Evolutionary conservation across 2,113 vertebrate genomes (phyloP), one percentile per base, ranked within the genome.

Genomic region (Daphoenositta chrysoptera): DNA sequence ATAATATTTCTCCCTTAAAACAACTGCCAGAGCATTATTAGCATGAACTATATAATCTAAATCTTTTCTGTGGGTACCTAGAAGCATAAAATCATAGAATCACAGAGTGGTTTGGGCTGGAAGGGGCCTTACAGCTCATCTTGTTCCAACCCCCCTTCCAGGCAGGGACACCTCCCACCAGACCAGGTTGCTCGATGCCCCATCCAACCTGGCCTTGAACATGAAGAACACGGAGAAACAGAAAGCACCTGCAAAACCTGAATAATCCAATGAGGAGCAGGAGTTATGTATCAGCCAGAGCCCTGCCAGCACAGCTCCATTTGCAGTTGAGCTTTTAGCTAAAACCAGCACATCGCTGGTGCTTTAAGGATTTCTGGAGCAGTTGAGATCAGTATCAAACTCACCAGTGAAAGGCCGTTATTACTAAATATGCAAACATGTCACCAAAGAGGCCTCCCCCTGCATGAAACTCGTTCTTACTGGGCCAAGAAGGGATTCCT

Each of bases 1-100:
- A 42, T 28, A 91, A 72, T 93, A 73, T 53, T 88, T 91, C 70
- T 89, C 81, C 77, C 61, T 87, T 63, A 94, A 94, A 97, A 94
- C 0, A 0, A 92, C 42, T 3, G 4, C 68, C 65, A 75, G 78
- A 92, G 47, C 54, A 35, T 3, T 48, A 47, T 42, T 40, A 91
- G 33, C 83, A 68, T 3, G 7, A 83, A 48, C 65, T 65, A 54
- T 73, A 95, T 94, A 94, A 92, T 51, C n/a, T 22, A 60, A 71
- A 87, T 61, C 64, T 81, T 10, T 31, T 75, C 60, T 66, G 13
- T 42, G 33, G 58, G 42, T 63, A 78, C 39, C 48, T 61, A 31
- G 57, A 75, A 90, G 60, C 60, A 22, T 48, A 78, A 50, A 83
- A 83, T 21, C 42, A 24, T 1, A 70, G 64, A 50, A 50, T 28